Evolutionary conservation across 2,888 invertebrate genomes (phyloP).

Genomic region (Microdon myrmicae): DNA sequence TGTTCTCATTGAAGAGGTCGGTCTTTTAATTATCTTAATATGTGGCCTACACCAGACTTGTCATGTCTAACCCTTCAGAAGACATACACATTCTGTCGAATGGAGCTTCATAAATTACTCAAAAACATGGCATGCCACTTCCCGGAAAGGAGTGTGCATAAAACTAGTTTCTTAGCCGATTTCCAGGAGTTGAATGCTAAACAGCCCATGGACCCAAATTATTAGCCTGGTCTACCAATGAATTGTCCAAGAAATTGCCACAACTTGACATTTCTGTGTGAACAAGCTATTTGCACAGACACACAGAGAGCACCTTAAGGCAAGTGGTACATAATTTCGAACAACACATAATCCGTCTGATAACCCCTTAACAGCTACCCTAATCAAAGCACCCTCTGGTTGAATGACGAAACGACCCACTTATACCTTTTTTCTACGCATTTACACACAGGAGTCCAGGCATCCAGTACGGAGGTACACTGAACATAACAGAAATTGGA

Average conservation of each 20-base stretch:
- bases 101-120: too few relatives aligned
- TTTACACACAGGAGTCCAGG: constrained; percentile 68
- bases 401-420: constrained; percentile 7
- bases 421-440: constrained; percentile 1
- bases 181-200: too few relatives aligned
- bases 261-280: too few relatives aligned
- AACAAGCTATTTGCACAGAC: neutral
- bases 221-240: neutral
- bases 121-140: too few relatives aligned
- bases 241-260: too few relatives aligned
- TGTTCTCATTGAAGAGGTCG: too few relatives aligned
- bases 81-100: too few relatives aligned
- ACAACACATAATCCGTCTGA: neutral
- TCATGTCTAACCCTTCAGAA: too few relatives aligned
- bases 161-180: too few relatives aligned
- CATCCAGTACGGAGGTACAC: constrained; percentile 68
- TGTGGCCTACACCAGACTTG: too few relatives aligned
- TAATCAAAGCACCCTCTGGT: neutral
- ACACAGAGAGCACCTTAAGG: neutral
- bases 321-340: constrained; percentile 11
- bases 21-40: too few relatives aligned
- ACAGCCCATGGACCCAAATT: neutral
- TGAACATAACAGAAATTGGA: constrained; percentile 69
- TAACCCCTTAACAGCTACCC: neutral
- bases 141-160: too few relatives aligned